Evolutionary conservation across 1,140 invertebrate species (phyloP).

Genomic region (Brachionus calyciflorus): DNA sequence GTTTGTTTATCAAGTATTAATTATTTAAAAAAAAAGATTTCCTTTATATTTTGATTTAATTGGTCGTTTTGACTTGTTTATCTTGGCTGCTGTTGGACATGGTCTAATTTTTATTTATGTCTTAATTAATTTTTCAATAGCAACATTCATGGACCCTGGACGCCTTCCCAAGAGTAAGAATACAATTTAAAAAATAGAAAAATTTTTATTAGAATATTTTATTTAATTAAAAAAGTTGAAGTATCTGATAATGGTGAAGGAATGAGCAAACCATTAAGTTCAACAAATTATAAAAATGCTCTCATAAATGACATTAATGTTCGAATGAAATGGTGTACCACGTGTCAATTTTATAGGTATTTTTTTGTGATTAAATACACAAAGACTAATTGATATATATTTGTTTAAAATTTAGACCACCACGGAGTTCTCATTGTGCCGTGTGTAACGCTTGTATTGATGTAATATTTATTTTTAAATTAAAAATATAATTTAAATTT

Average conservation of each 20-base stretch:
- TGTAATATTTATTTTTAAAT: neutral
- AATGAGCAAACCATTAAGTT: neutral
- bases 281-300: conserved; percentile 22
- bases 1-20: neutral
- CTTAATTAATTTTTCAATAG: conserved; percentile 22
- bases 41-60: conserved; percentile 5
- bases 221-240: neutral
- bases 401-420: too few species aligned
- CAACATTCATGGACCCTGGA: conserved; percentile 37
- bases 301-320: conserved; percentile 34
- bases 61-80: conserved; percentile 1
- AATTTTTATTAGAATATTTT: neutral
- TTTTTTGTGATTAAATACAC: too few species aligned
- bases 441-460: conserved; percentile 99
- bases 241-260: neutral
- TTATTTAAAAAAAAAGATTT: neutral
- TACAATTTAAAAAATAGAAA: neutral
- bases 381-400: too few species aligned
- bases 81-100: neutral
- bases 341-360: conserved; percentile 99
- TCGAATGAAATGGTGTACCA: conserved; percentile 59
- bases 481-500: neutral
- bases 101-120: conserved; percentile 12
- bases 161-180: conserved; percentile 20
- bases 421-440: conserved; percentile 95